phyloP scores from a whole-genome alignment of 2,797 vertebrate species.

The Crocidura indochinensis region DNA sequence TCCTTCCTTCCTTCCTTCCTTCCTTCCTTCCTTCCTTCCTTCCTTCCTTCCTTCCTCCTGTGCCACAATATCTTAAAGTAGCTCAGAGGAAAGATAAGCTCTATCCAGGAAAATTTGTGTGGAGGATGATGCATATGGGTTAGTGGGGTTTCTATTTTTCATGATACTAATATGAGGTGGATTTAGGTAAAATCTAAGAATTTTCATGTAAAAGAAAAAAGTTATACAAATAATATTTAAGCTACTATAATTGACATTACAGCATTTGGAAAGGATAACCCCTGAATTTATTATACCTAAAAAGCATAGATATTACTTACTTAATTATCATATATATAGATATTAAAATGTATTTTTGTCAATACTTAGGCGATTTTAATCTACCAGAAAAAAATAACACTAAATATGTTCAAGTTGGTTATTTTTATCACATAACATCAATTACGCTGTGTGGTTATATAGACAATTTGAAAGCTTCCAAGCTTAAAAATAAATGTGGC shows the following conservation, averaged over 20 bases:
- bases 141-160: neutral
- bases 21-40: no score
- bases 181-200: neutral
- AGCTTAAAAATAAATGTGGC: constrained; percentile 69
- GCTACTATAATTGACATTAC: neutral
- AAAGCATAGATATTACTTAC: neutral
- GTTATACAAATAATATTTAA: neutral
- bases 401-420: constrained; percentile 60
- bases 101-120: neutral
- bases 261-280: constrained; percentile 5
- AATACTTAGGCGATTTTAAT: constrained; percentile 53
- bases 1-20: no score
- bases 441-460: constrained; percentile 18
- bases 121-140: neutral
- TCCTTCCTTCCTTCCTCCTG: neutral
- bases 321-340: constrained; percentile 38
- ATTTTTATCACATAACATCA: constrained; percentile 71
- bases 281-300: neutral
- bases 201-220: neutral
- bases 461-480: constrained; percentile 70
- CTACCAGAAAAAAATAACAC: constrained; percentile 1
- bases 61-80: neutral
- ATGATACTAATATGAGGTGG: neutral
- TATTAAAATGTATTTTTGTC: constrained; percentile 54
- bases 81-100: neutral